Percentiles rank a stretch among this genome's conserved stretches.
Evolutionary conservation across 92 coral and sea anemone species (phyloP).

Genomic region (Desmophyllum pertusum): DNA sequence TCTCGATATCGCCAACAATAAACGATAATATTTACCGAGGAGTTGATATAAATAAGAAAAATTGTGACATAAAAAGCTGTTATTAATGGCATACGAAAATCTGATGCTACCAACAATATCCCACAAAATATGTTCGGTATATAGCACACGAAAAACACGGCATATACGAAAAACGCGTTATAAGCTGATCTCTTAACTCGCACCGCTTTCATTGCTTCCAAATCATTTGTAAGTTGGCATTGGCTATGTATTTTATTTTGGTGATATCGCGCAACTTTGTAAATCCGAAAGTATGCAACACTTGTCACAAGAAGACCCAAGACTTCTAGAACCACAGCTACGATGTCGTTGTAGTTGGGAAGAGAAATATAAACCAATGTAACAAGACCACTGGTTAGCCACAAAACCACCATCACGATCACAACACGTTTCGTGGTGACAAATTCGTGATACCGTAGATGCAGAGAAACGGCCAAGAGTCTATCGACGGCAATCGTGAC

Average conservation of each 20-base stretch:
- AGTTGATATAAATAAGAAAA: slow-evolving; percentile 30
- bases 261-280: slow-evolving; percentile 36
- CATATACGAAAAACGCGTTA: slow-evolving; percentile 43
- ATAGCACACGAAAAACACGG: slow-evolving; percentile 26
- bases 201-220: neutral
- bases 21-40: slow-evolving; percentile 31
- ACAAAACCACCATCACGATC: slow-evolving; percentile 18
- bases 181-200: slow-evolving; percentile 33
- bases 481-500: slow-evolving; percentile 50
- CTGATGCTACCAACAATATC: slow-evolving; percentile 6
- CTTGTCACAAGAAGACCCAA: slow-evolving; percentile 16
- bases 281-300: slow-evolving; percentile 34
- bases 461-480: slow-evolving; percentile 54
- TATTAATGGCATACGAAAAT: neutral
- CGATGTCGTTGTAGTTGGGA: slow-evolving; percentile 29
- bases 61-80: slow-evolving; percentile 34
- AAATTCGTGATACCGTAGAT: slow-evolving; percentile 49
- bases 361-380: slow-evolving; percentile 8
- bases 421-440: slow-evolving; percentile 44
- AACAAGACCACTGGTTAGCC: slow-evolving; percentile 30
- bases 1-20: slow-evolving; percentile 58
- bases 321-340: slow-evolving; percentile 17
- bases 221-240: slow-evolving; percentile 14
- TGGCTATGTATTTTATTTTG: slow-evolving; percentile 37
- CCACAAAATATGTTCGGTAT: slow-evolving; percentile 38